Conservation (phyloP, 2,113 vertebrate genomes). For the Etheostoma spectabile region DNA sequence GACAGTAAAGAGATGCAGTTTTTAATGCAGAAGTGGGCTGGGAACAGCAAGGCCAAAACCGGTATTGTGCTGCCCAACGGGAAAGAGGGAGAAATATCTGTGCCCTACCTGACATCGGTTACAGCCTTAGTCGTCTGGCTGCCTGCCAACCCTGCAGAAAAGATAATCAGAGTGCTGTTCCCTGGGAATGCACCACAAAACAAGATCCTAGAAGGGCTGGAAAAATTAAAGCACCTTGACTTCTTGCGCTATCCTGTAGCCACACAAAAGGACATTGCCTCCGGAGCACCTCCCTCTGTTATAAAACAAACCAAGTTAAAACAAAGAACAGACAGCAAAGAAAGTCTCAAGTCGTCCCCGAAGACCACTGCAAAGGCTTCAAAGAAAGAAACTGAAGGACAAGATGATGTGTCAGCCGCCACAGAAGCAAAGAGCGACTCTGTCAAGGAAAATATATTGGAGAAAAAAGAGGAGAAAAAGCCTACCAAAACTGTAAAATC, state of each 20-base stretch:
- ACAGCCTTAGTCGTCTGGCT: constrained; percentile 98
- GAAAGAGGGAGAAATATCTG: constrained; percentile 98
- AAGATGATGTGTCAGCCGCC: constrained; percentile 84
- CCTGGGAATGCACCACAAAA: constrained; percentile 99
- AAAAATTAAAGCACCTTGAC: constrained; percentile 96
- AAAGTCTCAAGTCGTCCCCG: constrained; percentile 94
- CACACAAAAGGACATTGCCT: constrained; percentile 92
- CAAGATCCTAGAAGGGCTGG: constrained; percentile 97
- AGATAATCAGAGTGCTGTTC: constrained; percentile 96
- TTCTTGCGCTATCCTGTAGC: constrained; percentile 95
- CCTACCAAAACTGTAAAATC: constrained; percentile 85
- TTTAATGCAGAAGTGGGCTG: constrained; percentile 98
- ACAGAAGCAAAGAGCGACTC: constrained; percentile 88
- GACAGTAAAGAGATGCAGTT: constrained; percentile 99
- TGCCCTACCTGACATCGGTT: constrained; percentile 97
- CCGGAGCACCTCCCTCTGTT: constrained; percentile 87
- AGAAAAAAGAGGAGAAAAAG: constrained; percentile 89
- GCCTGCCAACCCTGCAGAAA: constrained; percentile 93
- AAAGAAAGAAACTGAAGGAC: constrained; percentile 89
- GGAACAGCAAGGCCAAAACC: constrained; percentile 98
- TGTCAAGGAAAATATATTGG: constrained; percentile 88
- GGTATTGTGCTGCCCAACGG: constrained; percentile 94
- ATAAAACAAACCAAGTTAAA: constrained; percentile 96
- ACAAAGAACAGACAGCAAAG: constrained; percentile 96
- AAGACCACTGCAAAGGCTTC: constrained; percentile 87